Evolutionary conservation across 2,113 vertebrate genomes (phyloP), one percentile per base, ranked within the genome.

Genomic region (Fregata magnificens): DNA sequence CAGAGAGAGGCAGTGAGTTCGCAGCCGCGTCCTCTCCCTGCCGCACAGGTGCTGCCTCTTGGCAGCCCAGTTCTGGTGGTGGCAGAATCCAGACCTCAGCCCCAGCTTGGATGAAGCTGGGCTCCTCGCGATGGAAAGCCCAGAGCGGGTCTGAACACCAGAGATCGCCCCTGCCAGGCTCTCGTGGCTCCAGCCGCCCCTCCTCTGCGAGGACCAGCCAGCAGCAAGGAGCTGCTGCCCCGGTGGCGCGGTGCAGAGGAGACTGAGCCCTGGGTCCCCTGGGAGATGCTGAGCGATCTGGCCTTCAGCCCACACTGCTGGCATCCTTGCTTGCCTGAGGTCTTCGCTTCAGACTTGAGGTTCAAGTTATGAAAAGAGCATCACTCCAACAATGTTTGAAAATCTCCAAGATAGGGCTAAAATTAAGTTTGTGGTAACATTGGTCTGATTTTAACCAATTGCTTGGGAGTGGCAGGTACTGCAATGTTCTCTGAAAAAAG

Each of bases 161-260:
- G 47, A 4, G 20, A 42, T 22, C 2, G 10, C 11, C 44, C 17
- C 45, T 5, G 7, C 1, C 16, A 67, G n/a, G 40, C 50, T 38
- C 40, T 13, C 1, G 5, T 4, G 31, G 36, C 79, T 31, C 78
- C 63, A 26, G 44, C 42, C 32, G 3, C 6, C 40, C 10, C 28
- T 9, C 8, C 76, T 15, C 45, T 6, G 28, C 0, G 1, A 59
- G 47, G 53, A 13, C 5, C 28, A 34, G 19, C 24, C 69, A 52
- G 44, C 18, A 18, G 10, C 28, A 5, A 0, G 1, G 55, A 45
- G 24, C 71, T 70, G 36, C 71, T n/a, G 63, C 50, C 32, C n/a
- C 1, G 1, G 24, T 5, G 32, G 50, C 29, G 11, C 2, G 2
- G 11, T 3, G 22, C 36, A 5, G 74, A n/a, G 47, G 29, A 63